These are phyloP conservation scores for Gorsachius magnificus DNA, from an alignment of 2,797 vertebrate genomes.

Conservation along the genomic window DNA sequence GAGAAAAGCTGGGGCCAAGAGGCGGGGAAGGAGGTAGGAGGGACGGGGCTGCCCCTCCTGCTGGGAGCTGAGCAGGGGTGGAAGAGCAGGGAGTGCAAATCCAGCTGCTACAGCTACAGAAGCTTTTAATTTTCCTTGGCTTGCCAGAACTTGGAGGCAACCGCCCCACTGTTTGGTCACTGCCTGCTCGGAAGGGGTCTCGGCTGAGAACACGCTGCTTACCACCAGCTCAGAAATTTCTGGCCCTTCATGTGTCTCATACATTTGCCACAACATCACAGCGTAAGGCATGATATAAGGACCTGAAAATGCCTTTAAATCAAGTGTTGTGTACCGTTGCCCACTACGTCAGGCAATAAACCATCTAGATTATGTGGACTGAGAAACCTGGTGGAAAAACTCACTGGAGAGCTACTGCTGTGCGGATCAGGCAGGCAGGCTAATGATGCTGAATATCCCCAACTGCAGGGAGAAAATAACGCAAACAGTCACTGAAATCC, in stretches of 20 bases:
- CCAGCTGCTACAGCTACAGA: not conserved
- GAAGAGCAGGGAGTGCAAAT: not conserved
- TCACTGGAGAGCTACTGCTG: not conserved
- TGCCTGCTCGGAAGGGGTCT: not conserved
- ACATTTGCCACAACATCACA: not conserved
- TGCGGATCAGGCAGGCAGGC: not conserved
- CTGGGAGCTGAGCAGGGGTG: not conserved
- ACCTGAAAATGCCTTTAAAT: not conserved
- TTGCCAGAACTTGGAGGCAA: not conserved
- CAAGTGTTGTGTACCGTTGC: not conserved
- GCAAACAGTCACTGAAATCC: not conserved
- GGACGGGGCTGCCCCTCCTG: not conserved
- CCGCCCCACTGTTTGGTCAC: not conserved
- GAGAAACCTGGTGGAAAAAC: not conserved
- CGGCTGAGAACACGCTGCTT: not conserved
- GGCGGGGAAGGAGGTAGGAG: not conserved
- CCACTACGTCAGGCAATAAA: not conserved
- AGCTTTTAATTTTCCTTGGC: not conserved
- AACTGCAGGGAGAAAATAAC: slow-evolving; percentile 2
- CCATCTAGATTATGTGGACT: not conserved
- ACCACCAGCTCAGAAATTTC: not conserved
- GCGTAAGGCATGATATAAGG: not conserved
- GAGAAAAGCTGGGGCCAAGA: not conserved
- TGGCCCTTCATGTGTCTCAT: not conserved
- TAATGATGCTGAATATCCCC: not conserved